phyloP scores from a whole-genome alignment of 2,888 invertebrate genomes.

The Lithodes maja region DNA sequence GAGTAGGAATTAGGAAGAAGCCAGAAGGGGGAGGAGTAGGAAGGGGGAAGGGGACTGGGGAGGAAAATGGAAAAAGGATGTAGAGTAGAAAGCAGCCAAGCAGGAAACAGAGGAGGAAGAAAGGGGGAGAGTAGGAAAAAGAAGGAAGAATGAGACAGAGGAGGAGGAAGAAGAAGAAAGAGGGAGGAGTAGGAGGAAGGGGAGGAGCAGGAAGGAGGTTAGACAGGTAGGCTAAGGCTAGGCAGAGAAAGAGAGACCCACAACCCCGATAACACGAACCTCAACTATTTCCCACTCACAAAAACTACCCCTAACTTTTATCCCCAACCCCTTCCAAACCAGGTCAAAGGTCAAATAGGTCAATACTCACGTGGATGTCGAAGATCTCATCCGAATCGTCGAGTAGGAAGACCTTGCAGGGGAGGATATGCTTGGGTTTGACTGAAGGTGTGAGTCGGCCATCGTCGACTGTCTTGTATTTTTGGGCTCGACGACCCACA shows the following conservation, averaged over 20 bases:
- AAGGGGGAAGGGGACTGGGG: not conserved
- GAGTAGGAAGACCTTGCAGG: constrained; percentile 67
- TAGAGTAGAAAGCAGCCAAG: not conserved
- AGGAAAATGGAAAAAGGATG: not conserved
- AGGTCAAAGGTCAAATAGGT: not conserved
- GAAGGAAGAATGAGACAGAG: not conserved
- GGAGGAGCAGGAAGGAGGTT: not conserved
- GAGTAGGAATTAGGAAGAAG: not conserved
- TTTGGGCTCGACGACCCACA: constrained; percentile 64
- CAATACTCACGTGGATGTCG: constrained; percentile 61
- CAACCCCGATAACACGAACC: constrained; percentile 10
- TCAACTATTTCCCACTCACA: not conserved
- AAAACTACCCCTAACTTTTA: not conserved
- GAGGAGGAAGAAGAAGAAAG: not conserved
- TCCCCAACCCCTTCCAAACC: not conserved
- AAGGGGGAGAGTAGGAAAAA: not conserved
- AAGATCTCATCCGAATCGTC: constrained; percentile 65
- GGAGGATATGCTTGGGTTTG: constrained; percentile 60
- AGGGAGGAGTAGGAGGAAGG: not conserved
- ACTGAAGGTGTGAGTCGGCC: not conserved
- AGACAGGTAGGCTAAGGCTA: constrained; percentile 4
- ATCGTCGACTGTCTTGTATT: constrained; percentile 63
- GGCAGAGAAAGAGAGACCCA: not conserved
- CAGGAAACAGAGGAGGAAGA: not conserved
- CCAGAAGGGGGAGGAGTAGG: not conserved